Evolutionary conservation across 2,888 invertebrate genomes (phyloP).

Genomic region (Pomacea canaliculata): DNA sequence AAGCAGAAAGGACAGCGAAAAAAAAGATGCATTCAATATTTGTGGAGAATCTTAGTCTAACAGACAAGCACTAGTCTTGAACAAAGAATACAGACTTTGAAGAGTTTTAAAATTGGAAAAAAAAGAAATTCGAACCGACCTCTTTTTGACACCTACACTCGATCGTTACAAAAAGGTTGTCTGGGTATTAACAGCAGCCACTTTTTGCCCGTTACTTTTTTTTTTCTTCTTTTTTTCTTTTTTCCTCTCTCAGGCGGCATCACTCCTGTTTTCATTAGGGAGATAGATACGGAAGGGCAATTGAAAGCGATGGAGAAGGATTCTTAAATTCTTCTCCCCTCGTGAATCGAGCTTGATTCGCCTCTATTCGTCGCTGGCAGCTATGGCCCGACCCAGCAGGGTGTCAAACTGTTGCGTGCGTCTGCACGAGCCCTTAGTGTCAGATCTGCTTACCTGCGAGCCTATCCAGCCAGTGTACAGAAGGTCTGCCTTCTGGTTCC

Average conservation of each 20-base stretch:
- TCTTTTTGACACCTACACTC: neutral
- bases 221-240: neutral
- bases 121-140: neutral
- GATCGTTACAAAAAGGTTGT: neutral
- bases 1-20: neutral
- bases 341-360: conserved; percentile 1
- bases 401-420: conserved; percentile 3
- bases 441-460: conserved; percentile 19
- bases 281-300: conserved; percentile 16
- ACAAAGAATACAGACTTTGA: neutral
- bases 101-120: neutral
- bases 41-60: neutral
- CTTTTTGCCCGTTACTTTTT: conserved; percentile 1
- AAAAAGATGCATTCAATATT: neutral
- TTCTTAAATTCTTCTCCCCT: conserved; percentile 4
- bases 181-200: conserved; percentile 10
- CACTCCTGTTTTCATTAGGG: neutral
- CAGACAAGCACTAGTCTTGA: neutral
- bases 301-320: conserved; percentile 16
- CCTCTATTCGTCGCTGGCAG: neutral
- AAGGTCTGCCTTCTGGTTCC: no score
- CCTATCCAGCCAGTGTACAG: neutral
- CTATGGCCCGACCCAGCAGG: neutral
- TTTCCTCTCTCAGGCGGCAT: neutral
- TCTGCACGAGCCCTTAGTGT: conserved; percentile 8